A percentile compares a stretch with the other conserved stretches of the same genome.
Evolutionary conservation across 92 coral and sea anemone genomes (phyloP).

Genomic region (Bergia puertoricense): DNA sequence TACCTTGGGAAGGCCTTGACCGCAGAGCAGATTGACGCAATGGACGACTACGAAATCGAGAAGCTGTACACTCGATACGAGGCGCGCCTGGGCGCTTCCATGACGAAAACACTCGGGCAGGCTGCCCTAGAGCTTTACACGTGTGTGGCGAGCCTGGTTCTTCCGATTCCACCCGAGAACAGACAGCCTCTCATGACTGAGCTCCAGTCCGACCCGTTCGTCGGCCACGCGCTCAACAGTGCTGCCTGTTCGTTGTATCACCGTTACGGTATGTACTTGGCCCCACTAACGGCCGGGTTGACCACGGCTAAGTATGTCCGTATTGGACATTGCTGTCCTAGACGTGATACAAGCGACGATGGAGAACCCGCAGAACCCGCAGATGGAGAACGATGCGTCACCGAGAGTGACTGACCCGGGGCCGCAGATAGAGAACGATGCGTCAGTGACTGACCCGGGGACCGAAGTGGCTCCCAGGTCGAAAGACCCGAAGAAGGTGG

Average conservation of each 20-base stretch:
- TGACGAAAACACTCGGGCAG: too few species aligned
- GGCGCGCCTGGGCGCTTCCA: too few species aligned
- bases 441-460: background rate
- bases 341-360: background rate
- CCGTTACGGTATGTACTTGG: constrained; percentile 1
- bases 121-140: too few species aligned
- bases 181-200: background rate
- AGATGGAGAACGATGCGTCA: background rate
- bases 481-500: background rate
- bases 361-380: background rate
- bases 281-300: background rate
- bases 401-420: background rate
- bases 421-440: too few species aligned
- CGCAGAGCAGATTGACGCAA: background rate
- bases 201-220: background rate
- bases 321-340: background rate
- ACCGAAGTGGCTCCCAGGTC: background rate
- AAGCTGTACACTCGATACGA: background rate
- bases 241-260: background rate
- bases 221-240: background rate
- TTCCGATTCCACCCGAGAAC: background rate
- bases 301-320: background rate
- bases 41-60: constrained; percentile 1
- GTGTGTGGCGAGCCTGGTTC: background rate
- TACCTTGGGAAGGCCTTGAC: background rate